Conservation (phyloP, 2,113 vertebrate species). For the Phoenicopterus ruber region DNA sequence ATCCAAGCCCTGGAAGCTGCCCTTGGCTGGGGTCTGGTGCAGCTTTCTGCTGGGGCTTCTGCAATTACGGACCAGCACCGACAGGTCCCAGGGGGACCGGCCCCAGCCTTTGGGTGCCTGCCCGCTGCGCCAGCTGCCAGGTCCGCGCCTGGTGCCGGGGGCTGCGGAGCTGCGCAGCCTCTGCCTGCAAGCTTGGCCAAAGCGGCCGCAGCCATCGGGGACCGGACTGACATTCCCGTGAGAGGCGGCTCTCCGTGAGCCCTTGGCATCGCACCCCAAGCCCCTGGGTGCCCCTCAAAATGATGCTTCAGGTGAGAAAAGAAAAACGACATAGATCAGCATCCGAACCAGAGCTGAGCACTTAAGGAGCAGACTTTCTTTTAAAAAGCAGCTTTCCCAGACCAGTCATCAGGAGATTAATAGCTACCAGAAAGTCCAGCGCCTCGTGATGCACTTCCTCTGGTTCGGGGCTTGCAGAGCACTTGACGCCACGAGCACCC, state of each 20-base stretch:
- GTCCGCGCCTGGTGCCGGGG: not conserved
- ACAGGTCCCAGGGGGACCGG: too few species aligned
- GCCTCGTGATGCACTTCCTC: not conserved
- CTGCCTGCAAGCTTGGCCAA: accelerated
- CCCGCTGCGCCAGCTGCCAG: accelerated
- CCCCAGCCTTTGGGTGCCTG: accelerated
- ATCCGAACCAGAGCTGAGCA: not conserved
- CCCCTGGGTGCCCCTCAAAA: not conserved
- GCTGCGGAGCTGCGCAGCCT: not conserved
- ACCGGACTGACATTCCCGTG: accelerated
- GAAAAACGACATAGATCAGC: not conserved
- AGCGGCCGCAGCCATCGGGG: accelerated
- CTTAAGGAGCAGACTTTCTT: not conserved
- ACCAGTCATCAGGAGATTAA: not conserved
- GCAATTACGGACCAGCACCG: accelerated
- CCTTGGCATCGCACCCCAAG: not conserved
- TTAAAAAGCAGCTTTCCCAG: not conserved
- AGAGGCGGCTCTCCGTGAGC: accelerated
- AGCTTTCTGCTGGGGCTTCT: not conserved
- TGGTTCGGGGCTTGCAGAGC: not conserved
- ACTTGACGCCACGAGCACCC: accelerated
- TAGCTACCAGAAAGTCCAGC: not conserved
- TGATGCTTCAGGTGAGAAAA: not conserved
- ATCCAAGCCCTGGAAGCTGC: not conserved
- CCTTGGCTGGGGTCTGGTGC: not conserved